Percentiles rank a stretch among this genome's conserved stretches.
Evolutionary conservation across 2,113 vertebrate genomes (phyloP).

Genomic region (Ceratotherium simum): DNA sequence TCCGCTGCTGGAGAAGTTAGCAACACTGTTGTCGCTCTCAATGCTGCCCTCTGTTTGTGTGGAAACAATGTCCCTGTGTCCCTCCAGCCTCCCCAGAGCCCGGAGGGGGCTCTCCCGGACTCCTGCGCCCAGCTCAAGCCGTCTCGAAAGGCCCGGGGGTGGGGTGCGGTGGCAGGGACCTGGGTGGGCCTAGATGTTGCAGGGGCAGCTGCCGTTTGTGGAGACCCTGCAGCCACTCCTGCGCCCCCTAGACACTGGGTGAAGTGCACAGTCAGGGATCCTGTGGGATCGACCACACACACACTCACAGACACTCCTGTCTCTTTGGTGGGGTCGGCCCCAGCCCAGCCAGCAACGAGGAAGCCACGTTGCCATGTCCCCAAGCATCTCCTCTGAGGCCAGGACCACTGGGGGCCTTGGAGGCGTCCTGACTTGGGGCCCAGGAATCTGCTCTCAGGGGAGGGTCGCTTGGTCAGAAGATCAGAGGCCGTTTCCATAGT

Average conservation of each 20-base stretch:
- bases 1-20: background rate
- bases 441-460: background rate
- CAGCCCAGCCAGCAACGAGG: no score
- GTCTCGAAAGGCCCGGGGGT: background rate
- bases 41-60: accelerated
- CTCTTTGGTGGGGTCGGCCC: background rate
- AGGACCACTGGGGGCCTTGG: accelerated
- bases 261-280: background rate
- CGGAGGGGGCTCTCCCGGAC: background rate
- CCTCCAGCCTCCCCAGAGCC: background rate
- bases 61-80: background rate
- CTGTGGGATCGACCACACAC: background rate
- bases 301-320: accelerated
- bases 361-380: background rate
- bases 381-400: background rate
- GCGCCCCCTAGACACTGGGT: background rate
- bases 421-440: background rate
- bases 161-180: background rate
- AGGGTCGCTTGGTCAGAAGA: background rate
- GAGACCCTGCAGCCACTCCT: no score
- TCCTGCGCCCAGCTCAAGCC: background rate
- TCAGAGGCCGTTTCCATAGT: accelerated
- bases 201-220: background rate
- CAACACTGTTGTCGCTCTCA: background rate
- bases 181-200: no score